These are phyloP conservation scores for Rhyacichthys aspro DNA, from an alignment of 2,797 vertebrate genomes.

Conservation along the genomic window DNA sequence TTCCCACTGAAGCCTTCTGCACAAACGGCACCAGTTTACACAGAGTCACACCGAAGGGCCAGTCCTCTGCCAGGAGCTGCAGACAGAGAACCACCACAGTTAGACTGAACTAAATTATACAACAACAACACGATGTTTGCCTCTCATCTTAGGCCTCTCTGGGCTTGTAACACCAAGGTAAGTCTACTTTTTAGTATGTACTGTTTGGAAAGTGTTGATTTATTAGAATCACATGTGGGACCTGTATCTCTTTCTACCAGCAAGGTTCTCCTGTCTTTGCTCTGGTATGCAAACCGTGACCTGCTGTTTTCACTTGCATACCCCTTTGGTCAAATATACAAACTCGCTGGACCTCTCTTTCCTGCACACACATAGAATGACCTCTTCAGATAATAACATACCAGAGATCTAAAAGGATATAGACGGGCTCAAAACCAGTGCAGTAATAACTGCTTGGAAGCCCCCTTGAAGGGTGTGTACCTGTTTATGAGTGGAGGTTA, in stretches of 20 bases:
- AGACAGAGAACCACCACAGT: conserved; percentile 5
- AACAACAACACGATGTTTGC: too few relatives aligned
- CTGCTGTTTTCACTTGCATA: conserved; percentile 60
- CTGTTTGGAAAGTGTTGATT: conserved; percentile 33
- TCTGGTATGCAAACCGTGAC: conserved; percentile 52
- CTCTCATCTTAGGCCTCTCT: neutral
- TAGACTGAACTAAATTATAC: too few relatives aligned
- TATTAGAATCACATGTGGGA: conserved; percentile 63
- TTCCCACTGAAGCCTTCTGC: conserved; percentile 96
- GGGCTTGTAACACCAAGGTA: conserved; percentile 10
- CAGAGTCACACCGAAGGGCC: conserved; percentile 93
- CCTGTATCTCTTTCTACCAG: conserved; percentile 29
- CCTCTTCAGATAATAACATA: conserved; percentile 54
- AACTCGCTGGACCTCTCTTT: conserved; percentile 9
- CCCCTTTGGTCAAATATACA: conserved; percentile 61
- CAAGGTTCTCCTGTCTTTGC: conserved; percentile 30
- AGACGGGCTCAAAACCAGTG: conserved; percentile 46
- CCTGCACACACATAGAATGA: conserved; percentile 23
- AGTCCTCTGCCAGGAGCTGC: conserved; percentile 91
- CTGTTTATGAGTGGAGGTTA: neutral
- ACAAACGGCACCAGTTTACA: conserved; percentile 97
- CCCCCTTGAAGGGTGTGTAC: conserved; percentile 1
- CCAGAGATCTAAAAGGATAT: conserved; percentile 54
- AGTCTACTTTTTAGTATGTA: conserved; percentile 27
- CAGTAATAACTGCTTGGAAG: conserved; percentile 56